phyloP scores from a whole-genome alignment of 2,113 vertebrate species.

The Thryonomys swinderianus region DNA sequence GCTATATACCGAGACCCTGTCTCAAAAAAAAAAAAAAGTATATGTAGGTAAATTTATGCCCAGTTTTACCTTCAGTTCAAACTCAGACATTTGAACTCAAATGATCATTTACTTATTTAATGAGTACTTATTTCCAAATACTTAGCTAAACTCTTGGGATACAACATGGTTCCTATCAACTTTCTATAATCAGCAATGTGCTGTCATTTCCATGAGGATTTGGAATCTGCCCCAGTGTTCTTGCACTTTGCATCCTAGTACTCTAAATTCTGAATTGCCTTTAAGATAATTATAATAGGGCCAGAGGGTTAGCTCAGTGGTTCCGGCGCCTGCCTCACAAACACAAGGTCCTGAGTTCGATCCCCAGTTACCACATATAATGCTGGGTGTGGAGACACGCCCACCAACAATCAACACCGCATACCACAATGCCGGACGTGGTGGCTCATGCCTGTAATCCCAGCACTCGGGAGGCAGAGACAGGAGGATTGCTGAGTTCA shows the following conservation, averaged over 20 bases:
- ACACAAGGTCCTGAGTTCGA: no score
- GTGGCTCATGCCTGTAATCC: no score
- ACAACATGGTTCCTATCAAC: not conserved
- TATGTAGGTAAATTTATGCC: not conserved
- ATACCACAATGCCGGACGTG: no score
- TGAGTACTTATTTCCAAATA: not conserved
- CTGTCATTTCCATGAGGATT: slow-evolving; percentile 12
- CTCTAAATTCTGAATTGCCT: slow-evolving; percentile 14
- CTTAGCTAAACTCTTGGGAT: not conserved
- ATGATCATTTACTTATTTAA: not conserved
- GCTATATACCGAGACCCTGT: no score
- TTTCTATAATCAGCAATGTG: not conserved
- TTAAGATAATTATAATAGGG: not conserved
- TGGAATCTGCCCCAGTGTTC: not conserved
- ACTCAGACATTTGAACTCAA: not conserved
- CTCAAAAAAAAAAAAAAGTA: not conserved
- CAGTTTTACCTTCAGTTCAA: slow-evolving; percentile 8
- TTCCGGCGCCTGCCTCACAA: no score
- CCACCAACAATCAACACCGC: no score
- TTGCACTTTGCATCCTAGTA: slow-evolving; percentile 12
- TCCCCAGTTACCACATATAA: no score
- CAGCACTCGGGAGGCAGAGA: no score
- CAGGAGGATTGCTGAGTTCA: no score
- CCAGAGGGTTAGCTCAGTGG: no score
- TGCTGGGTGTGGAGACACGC: no score